Evolutionary conservation across 2,113 vertebrate species (phyloP).

Genomic region (Stictonetta naevosa): DNA sequence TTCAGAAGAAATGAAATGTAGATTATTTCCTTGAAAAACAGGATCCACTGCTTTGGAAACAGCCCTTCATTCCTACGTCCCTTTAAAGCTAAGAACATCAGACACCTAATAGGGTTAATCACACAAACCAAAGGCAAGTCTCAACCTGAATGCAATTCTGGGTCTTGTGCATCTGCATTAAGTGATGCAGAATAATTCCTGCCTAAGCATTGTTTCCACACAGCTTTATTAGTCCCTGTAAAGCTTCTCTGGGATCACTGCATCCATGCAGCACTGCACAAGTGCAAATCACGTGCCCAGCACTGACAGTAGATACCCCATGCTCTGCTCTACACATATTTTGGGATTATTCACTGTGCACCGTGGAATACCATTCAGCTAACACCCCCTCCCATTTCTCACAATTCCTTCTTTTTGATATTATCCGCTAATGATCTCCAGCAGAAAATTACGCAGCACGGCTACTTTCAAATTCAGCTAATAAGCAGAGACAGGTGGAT

Average conservation of each 20-base stretch:
- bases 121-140: constrained; percentile 53
- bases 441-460: accelerated
- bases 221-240: not conserved
- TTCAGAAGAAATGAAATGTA: constrained; percentile 65
- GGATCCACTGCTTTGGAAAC: constrained; percentile 64
- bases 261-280: not conserved
- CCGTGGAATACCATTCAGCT: not conserved
- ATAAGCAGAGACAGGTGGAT: not conserved
- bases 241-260: not conserved
- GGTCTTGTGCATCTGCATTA: constrained; percentile 33
- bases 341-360: accelerated
- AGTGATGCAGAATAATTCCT: constrained; percentile 45
- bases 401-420: not conserved
- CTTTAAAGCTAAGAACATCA: constrained; percentile 67
- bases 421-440: not conserved
- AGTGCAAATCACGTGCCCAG: not conserved
- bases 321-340: accelerated
- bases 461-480: not conserved
- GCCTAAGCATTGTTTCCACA: constrained; percentile 50
- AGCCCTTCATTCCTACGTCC: constrained; percentile 52
- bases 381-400: not conserved
- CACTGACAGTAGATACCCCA: not conserved
- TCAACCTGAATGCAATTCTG: constrained; percentile 51
- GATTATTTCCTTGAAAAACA: constrained; percentile 72
- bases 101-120: constrained; percentile 62